Evolutionary conservation across 2,888 invertebrate genomes (phyloP), one percentile per base, ranked within the genome.

Genomic region (Apantesis nais): DNA sequence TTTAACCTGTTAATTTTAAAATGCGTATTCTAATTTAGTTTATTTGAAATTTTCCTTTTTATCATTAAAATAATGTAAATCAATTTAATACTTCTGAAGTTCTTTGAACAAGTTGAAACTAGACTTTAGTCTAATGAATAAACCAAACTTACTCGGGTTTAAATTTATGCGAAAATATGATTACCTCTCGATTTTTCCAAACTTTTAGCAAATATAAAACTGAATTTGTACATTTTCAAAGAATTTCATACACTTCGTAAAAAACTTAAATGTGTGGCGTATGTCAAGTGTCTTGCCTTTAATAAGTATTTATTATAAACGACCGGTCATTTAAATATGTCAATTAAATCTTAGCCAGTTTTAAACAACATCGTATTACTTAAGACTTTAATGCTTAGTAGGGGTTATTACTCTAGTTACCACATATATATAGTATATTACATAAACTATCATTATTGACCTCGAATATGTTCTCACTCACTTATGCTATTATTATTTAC

Each of bases 131-230:
- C 2, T 22, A 48, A 48, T 48, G 48, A n/a, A 7, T 9, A n/a
- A 48, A 8, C 22, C n/a, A n/a, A n/a, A n/a, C n/a, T 25, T 55
- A 55, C 12, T 25, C 14, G 14, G 9, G 55, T 44, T 19, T 19
- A 55, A 55, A n/a, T 52, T 52, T n/a, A 52, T 52, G n/a, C 48
- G n/a, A 55, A 48, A 25, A 25, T 25, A 34, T n/a, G 16, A 8
- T 48, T 19, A 63, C n/a, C 25, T 34, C 52, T 65, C 16, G 65
- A 52, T 37, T 65, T 52, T 52, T 52, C 11, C 44, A 44, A 48
- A 22, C 22, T 64, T 31, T 4, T 64, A 64, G 44, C 19, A 22
- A 44, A 64, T 64, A 44, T 48, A 48, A 29, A 64, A 14, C 8
- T 8, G 22, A 22, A 48, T 9, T 22, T 48, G 48, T 22, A 48